phyloP scores from a whole-genome alignment of 2,888 invertebrate species.

The Agrilus biguttatus region DNA sequence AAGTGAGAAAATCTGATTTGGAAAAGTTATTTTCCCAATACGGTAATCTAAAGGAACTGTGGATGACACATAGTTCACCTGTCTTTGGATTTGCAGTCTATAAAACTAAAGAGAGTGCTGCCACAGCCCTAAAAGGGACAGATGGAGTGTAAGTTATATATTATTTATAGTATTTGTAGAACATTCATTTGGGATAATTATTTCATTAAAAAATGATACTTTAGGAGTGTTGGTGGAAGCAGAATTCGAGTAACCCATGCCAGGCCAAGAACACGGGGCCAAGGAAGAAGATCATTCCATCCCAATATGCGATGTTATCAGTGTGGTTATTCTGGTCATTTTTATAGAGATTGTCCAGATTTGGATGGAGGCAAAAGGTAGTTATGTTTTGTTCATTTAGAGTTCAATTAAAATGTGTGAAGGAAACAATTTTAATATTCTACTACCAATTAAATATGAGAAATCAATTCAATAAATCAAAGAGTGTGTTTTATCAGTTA shows the following conservation, averaged over 20 bases:
- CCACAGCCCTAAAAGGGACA: conserved; percentile 30
- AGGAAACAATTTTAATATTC: neutral
- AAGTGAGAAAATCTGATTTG: conserved; percentile 36
- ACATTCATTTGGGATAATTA: neutral
- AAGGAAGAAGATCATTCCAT: conserved; percentile 35
- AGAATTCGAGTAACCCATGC: conserved; percentile 39
- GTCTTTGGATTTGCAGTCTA: conserved; percentile 47
- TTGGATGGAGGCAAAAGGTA: conserved; percentile 26
- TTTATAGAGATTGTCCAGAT: conserved; percentile 40
- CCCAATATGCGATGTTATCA: conserved; percentile 42
- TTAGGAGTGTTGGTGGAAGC: conserved; percentile 35
- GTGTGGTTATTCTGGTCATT: conserved; percentile 42
- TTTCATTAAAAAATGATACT: conserved; percentile 3
- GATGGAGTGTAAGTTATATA: conserved; percentile 34
- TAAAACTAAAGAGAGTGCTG: conserved; percentile 38
- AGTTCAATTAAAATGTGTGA: neutral
- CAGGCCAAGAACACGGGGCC: conserved; percentile 34
- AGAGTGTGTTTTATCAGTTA: too few relatives aligned
- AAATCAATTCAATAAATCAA: too few relatives aligned
- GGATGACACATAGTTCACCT: conserved; percentile 43
- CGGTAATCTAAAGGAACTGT: conserved; percentile 38
- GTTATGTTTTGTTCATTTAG: conserved; percentile 10
- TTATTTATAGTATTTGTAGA: neutral
- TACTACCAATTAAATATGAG: neutral
- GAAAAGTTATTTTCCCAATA: conserved; percentile 38